A percentile compares a stretch with the other conserved stretches of the same genome.
Conservation (phyloP, 1,140 invertebrate species). For the Yoshiicerus persimilis region DNA sequence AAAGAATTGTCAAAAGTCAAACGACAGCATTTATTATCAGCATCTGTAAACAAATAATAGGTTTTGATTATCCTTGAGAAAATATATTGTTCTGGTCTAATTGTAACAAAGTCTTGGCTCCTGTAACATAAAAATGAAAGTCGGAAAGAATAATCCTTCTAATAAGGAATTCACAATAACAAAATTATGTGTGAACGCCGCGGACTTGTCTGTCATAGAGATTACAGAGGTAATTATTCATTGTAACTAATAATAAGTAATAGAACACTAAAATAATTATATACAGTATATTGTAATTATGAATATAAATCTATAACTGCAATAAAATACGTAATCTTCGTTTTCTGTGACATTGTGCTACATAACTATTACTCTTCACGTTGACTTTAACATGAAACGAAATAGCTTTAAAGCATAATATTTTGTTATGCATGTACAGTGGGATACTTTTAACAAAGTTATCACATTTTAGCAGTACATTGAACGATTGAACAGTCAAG, state of each 20-base stretch:
- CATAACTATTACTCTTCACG: background rate
- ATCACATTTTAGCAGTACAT: background rate
- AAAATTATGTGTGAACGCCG: background rate
- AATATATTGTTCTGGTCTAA: background rate
- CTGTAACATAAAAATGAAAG: background rate
- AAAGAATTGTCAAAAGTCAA: background rate
- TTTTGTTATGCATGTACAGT: background rate
- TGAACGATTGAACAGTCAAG: too few species aligned
- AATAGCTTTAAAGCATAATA: background rate
- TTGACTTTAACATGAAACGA: background rate
- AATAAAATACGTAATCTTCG: background rate
- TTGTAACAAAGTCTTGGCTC: background rate
- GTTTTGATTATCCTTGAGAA: background rate
- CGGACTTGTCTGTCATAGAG: background rate
- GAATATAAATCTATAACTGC: background rate
- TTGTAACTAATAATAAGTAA: background rate
- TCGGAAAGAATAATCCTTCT: background rate
- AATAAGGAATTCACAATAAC: background rate
- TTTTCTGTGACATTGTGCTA: background rate
- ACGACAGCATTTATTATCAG: background rate
- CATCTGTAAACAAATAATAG: background rate
- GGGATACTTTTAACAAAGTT: background rate
- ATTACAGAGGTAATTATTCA: too few species aligned
- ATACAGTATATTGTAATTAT: background rate
- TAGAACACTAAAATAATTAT: background rate